Evolutionary conservation across 2,113 vertebrate genomes (phyloP), one percentile per base, ranked within the genome.

Genomic region (Coreoperca whiteheadi): DNA sequence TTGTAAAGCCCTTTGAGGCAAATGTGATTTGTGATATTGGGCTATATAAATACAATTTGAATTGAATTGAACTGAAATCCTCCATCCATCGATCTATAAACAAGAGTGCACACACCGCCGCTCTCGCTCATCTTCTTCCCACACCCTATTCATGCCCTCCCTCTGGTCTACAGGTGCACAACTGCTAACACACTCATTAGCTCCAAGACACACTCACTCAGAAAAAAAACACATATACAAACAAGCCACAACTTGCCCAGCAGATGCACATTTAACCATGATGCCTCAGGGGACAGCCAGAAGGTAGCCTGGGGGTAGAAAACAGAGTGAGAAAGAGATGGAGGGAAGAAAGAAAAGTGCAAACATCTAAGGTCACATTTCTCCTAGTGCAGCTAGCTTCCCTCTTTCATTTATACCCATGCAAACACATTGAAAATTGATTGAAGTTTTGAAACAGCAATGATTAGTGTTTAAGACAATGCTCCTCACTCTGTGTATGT

Each of bases 251-350:
- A 84, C 90, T 87, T 84, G 89, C 90, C 85, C 86, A 84, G 83
- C 86, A 91, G 85, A 91, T 85, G 79, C 87, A 88, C 82, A 85
- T 92, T 90, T 91, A 89, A 84, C 87, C 90, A 86, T 85, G 85
- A 85, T 30, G 89, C 93, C 93, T 88, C 84, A 32, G 86, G 91
- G 91, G 91, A 92, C 87, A 87, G 90, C 88, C 89, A 71, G 81
- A 76, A 86, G 89, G 82, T 84, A 86, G 86, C 91, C 86, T 56
- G 81, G 74, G 89, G 91, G 85, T 72, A 86, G 69, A 88, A 86
- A 89, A 87, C 85, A 81, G 59, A 89, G 81, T 72, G 84, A 74
- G 81, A 83, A 74, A 81, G 67, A 85, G 86, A 84, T 67, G 63
- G 79, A 75, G 74, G 77, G 89, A 79, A 88, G 71, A 90, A 85